phyloP scores from a whole-genome alignment of 2,888 invertebrate genomes.

The Caenorhabditis doughertyi region DNA sequence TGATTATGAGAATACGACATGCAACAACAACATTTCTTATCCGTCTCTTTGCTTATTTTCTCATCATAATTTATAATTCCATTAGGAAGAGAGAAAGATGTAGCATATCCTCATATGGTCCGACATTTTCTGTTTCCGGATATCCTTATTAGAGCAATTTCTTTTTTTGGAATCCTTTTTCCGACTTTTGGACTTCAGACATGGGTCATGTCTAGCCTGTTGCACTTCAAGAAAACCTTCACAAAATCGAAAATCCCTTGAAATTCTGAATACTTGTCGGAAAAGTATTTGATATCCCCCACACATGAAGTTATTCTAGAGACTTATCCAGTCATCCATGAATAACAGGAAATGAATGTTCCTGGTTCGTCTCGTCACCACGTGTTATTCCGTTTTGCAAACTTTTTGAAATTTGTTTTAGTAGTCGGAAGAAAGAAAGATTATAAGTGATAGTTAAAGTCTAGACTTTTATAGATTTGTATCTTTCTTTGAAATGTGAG shows the following conservation, averaged over 20 bases:
- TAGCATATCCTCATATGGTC: constrained; percentile 32
- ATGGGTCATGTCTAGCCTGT: no score
- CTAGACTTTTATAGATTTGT: constrained; percentile 9
- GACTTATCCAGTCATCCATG: constrained; percentile 23
- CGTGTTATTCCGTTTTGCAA: constrained; percentile 11
- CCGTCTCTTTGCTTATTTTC: neutral
- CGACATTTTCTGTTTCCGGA: constrained; percentile 7
- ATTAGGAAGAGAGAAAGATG: constrained; percentile 24
- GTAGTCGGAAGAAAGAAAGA: neutral
- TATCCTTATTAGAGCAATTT: constrained; percentile 5
- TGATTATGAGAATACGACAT: constrained; percentile 13
- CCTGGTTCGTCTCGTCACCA: constrained; percentile 10
- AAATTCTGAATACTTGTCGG: neutral
- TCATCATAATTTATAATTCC: constrained; percentile 56
- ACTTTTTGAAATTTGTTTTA: constrained; percentile 22
- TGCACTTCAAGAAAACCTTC: no score
- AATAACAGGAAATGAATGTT: constrained; percentile 45
- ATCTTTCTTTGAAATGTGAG: neutral
- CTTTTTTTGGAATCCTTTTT: neutral
- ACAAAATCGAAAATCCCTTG: no score
- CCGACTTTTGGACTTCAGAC: constrained; percentile 3
- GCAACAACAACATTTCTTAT: constrained; percentile 1
- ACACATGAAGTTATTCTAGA: no score
- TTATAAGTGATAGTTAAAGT: neutral
- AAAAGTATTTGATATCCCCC: neutral